Evolutionary conservation across 2,888 invertebrate species (phyloP).

Genomic region (Acronicta aceris): DNA sequence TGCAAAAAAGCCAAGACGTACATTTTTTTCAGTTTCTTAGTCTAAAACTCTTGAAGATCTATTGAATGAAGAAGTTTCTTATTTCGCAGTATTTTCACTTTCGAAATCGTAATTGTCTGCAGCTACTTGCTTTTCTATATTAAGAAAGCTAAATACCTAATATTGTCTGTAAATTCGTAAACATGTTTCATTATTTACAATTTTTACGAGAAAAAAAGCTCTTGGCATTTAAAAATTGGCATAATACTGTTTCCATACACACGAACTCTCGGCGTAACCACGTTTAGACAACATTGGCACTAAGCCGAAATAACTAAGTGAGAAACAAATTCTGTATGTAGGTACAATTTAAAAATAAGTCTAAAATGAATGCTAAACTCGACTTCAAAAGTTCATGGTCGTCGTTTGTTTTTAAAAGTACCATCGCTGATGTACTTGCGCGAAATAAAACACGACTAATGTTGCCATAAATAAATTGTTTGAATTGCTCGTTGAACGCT

Average conservation of each 20-base stretch:
- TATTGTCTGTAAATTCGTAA: conserved; percentile 5
- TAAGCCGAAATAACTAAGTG: conserved; percentile 37
- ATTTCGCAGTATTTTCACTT: no score
- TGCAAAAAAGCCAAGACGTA: no score
- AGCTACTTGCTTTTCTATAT: neutral
- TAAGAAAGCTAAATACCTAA: neutral
- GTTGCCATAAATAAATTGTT: conserved; percentile 27
- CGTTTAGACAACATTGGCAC: conserved; percentile 36
- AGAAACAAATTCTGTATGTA: conserved; percentile 9
- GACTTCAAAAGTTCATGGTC: conserved; percentile 48
- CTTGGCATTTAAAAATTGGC: conserved; percentile 22
- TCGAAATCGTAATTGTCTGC: no score
- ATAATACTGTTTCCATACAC: conserved; percentile 19
- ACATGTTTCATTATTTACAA: conserved; percentile 7
- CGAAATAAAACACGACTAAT: conserved; percentile 30
- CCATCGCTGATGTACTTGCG: conserved; percentile 12
- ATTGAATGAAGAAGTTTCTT: no score
- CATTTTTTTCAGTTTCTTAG: no score
- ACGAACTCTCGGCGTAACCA: conserved; percentile 1
- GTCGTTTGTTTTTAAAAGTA: conserved; percentile 28
- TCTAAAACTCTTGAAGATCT: no score
- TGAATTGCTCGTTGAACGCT: conserved; percentile 36
- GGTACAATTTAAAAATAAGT: conserved; percentile 34
- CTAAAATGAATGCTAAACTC: conserved; percentile 25
- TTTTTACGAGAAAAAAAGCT: neutral